Evolutionary conservation across 2,113 vertebrate species (phyloP), one percentile per base, ranked within the genome.

Genomic region (Campylorhamphus procurvoides): DNA sequence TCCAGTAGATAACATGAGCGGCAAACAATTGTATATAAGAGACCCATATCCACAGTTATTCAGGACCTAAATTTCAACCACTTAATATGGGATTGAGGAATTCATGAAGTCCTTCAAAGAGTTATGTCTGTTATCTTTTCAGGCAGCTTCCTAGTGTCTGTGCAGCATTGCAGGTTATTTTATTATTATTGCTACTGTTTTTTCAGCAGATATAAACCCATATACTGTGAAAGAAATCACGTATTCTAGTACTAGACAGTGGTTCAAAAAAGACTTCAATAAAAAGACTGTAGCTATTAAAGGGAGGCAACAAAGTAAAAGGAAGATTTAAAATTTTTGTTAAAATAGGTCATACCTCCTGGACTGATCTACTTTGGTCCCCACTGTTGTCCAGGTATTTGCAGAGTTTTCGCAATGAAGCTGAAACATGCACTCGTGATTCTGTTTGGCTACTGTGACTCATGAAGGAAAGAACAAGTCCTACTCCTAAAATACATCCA

Each of bases 401-500:
- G 18, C 98, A 97, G 17, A 99, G 98, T 89, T 97, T 98, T 91
- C 94, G 95, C 14, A 99, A 96, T 0, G 97, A 97, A 9, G 93
- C 73, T 0, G 97, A 97, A 78, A 99, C 98, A 0, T 97, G 98
- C 3, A 94, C 96, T 7, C 94, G 97, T 0, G 96, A 98, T 27
- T 99, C 98, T 8, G 56, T 97, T 80, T 98, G 98, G 94, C 97
- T 98, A 53, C 97, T 98, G 71, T 98, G 97, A 96, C 99, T 98
- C 97, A 99, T 98, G 63, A 98, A 96, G 13, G 98, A 98, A 67
- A 99, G 98, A 58, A 98, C 98, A 69, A 99, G 98, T 47, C 98
- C 99, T 87, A 98, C 97, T 92, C 99, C 99, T 87, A 99, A 94
- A 60, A 99, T 95, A 74, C 99, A 99, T 79, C 98, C 99, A 28